Base-by-base conservation (phyloP, 2,888 invertebrate species). In the Cinara cedri region DNA sequence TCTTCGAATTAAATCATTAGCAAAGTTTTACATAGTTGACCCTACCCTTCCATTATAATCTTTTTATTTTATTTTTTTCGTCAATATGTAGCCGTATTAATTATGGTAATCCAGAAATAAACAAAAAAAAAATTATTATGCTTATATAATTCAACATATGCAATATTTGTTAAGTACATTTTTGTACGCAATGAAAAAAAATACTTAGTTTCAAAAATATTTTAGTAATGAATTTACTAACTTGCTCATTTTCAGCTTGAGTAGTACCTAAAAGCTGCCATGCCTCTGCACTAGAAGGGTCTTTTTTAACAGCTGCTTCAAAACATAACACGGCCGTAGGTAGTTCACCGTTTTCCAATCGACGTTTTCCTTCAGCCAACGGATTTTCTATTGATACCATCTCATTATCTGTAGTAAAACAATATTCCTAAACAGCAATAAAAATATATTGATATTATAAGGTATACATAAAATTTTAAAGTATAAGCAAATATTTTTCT, bases 181-280 rank as follows among this genome's bases (percentile, higher is more conserved):
- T 34, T 34, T 34, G 34, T 34, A 4, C 6, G 6, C 6, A 6
- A 34, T 34, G 6, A 6, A 6, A 34, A 34, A 34, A 4, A 34
- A 34, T 3, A 4, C 34, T 6, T 3, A 6, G 6, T 34, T 34
- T 34, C 34, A 34, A 26, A 46, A 66, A 51, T 44, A 63, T 49
- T 54, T 57, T 66, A 26, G 21, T 21, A 57, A 65, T 81, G 13
- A 14, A 66, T 19, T 8, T 44, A 70, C 65, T 55, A 83, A 87
- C 90, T 87, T 93, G 97, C 88, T 99, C 99, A 87, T 99, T 99
- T 88, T 98, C 97, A 55, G 98, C 96, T 86, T 98, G 97, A 46
- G 96, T 93, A 72, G 92, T 93, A 13, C 97, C 97, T 66, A 97
- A 87, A 51, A 93, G 87, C 82, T 93, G 90, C 97, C 97, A 97